A percentile compares a stretch with the other conserved stretches of the same genome.
Conservation (phyloP, 2,113 vertebrate genomes). For the Antechinus stuartii region DNA sequence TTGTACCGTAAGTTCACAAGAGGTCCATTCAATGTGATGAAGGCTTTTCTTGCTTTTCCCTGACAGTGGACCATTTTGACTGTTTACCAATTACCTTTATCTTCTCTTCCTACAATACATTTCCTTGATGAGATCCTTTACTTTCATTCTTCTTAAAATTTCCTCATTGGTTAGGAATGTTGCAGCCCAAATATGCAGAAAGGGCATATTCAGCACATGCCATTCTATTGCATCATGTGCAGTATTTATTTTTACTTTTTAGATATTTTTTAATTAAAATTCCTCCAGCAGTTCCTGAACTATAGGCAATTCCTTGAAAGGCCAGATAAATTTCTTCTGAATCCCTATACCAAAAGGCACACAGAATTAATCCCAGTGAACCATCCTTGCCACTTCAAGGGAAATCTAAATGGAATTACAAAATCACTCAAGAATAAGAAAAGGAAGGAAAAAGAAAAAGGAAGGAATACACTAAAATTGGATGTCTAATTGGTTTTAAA, state of each 20-base stretch:
- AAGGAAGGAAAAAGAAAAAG: not conserved
- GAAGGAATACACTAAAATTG: not conserved
- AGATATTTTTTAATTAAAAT: not conserved
- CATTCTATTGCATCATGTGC: not conserved
- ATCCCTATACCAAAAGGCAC: not conserved
- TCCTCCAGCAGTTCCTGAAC: not conserved
- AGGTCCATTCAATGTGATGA: not conserved
- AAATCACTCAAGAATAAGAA: not conserved
- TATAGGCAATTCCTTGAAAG: not conserved
- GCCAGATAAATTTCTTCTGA: not conserved
- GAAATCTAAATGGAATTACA: not conserved
- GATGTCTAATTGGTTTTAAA: not conserved
- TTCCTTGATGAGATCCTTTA: not conserved
- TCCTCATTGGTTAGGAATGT: not conserved
- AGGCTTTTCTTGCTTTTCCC: not conserved
- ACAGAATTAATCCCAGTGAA: not conserved
- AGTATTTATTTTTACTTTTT: not conserved
- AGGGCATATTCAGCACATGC: not conserved
- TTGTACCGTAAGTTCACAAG: not conserved
- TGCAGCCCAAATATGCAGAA: not conserved
- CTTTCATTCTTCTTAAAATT: not conserved
- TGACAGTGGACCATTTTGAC: not conserved
- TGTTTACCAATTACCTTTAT: not conserved
- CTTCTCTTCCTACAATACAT: not conserved
- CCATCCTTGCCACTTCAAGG: not conserved